Conservation (phyloP, 53 echinoderm and acorn worm species). For the Apostichopus leukothele region DNA sequence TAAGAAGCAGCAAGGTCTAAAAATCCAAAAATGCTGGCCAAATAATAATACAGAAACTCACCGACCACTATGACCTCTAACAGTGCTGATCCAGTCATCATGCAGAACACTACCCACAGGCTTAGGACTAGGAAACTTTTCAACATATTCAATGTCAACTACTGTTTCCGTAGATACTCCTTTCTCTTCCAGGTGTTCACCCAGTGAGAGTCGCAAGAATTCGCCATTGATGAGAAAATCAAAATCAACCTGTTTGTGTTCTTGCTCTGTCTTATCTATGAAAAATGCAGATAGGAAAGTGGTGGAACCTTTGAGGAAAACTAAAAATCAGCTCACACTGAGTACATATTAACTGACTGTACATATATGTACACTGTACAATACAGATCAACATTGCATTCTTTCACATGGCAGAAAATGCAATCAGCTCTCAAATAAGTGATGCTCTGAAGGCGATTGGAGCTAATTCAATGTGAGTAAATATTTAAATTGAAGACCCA, state of each 20-base stretch:
- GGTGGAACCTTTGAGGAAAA: no score
- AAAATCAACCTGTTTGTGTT: slow-evolving; percentile 70
- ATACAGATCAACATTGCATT: no score
- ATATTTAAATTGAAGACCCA: no score
- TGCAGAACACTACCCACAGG: slow-evolving; percentile 92
- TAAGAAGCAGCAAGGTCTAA: no score
- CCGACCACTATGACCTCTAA: slow-evolving; percentile 69
- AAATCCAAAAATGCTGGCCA: no score
- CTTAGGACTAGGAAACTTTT: slow-evolving; percentile 80
- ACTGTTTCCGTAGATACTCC: slow-evolving; percentile 85
- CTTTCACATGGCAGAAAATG: no score
- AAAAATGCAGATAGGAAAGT: background rate
- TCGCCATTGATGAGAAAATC: slow-evolving; percentile 94
- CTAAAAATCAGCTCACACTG: no score
- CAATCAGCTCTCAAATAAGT: no score
- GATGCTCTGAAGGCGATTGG: no score
- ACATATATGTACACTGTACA: no score
- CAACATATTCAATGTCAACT: slow-evolving; percentile 90
- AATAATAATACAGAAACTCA: slow-evolving; percentile 40
- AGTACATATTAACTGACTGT: no score
- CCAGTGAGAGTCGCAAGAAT: slow-evolving; percentile 77
- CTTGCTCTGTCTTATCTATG: slow-evolving; percentile 68
- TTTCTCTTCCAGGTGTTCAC: slow-evolving; percentile 79
- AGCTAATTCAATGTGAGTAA: no score
- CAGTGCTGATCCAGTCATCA: slow-evolving; percentile 96